phyloP scores from a whole-genome alignment of 1,140 invertebrate species.

The Papilio glaucus region DNA sequence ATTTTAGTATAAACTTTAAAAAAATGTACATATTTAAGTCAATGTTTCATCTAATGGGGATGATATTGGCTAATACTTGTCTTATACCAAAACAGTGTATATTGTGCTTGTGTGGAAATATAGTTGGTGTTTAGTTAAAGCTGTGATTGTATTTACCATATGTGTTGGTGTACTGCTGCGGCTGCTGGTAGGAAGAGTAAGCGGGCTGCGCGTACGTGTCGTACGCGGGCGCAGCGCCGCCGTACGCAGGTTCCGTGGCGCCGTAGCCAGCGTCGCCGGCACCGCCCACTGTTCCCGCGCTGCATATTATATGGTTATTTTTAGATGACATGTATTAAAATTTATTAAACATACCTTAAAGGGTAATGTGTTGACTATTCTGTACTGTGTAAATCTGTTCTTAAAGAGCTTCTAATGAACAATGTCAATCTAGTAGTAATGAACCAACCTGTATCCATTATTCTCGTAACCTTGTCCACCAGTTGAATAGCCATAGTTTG shows the following conservation, averaged over 20 bases:
- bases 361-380: no score
- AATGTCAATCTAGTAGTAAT: neutral
- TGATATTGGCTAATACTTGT: no score
- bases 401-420: no score
- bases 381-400: no score
- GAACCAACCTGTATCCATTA: conserved; percentile 68
- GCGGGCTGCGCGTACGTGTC: conserved; percentile 71
- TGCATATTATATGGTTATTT: neutral
- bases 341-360: no score
- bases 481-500: conserved; percentile 74
- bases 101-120: neutral
- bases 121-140: neutral
- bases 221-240: conserved; percentile 64
- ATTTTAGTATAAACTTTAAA: no score
- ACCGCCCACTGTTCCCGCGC: conserved; percentile 50
- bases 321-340: neutral
- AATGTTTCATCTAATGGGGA: no score
- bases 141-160: conserved; percentile 62
- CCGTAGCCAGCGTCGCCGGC: conserved; percentile 73
- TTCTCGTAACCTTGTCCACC: conserved; percentile 71
- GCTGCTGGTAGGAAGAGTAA: conserved; percentile 71
- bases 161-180: conserved; percentile 66
- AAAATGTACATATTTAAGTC: no score
- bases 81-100: no score
- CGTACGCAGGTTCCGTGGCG: conserved; percentile 62